A percentile compares a stretch with the other conserved stretches of the same genome.
These are phyloP conservation scores for Suncus etruscus DNA, from an alignment of 2,113 vertebrate species.

Conservation along the genomic window DNA sequence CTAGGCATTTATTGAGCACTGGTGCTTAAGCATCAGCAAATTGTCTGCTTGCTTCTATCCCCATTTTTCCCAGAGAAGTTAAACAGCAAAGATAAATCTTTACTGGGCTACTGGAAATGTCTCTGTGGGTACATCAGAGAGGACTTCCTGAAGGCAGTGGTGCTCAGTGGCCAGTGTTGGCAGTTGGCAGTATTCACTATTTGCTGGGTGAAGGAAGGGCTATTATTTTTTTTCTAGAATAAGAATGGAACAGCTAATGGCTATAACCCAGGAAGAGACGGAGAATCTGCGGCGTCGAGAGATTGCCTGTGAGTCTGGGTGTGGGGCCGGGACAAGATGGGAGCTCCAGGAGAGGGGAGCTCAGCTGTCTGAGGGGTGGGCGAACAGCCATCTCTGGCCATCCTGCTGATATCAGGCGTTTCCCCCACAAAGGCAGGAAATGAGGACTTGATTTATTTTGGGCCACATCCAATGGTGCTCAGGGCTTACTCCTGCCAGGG, in stretches of 20 bases:
- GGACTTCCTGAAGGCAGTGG: constrained; percentile 5
- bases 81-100: not conserved
- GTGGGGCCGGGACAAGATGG: accelerated
- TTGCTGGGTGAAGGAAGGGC: not conserved
- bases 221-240: constrained; percentile 87
- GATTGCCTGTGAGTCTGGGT: constrained; percentile 92
- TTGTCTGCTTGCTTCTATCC: not conserved
- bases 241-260: constrained; percentile 94
- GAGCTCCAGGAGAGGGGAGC: not conserved
- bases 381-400: not conserved
- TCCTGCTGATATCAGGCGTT: not conserved
- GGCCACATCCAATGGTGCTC: too few relatives aligned
- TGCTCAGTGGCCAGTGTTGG: not conserved
- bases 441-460: too few relatives aligned
- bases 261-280: constrained; percentile 96
- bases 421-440: too few relatives aligned
- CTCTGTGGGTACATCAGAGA: not conserved
- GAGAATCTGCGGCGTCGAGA: constrained; percentile 93
- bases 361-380: accelerated
- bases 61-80: not conserved
- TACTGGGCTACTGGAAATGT: not conserved
- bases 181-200: not conserved
- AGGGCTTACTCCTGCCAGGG: too few relatives aligned
- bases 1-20: not conserved
- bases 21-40: not conserved